phyloP scores from a whole-genome alignment of 2,797 vertebrate species.

The Danionella dracula region DNA sequence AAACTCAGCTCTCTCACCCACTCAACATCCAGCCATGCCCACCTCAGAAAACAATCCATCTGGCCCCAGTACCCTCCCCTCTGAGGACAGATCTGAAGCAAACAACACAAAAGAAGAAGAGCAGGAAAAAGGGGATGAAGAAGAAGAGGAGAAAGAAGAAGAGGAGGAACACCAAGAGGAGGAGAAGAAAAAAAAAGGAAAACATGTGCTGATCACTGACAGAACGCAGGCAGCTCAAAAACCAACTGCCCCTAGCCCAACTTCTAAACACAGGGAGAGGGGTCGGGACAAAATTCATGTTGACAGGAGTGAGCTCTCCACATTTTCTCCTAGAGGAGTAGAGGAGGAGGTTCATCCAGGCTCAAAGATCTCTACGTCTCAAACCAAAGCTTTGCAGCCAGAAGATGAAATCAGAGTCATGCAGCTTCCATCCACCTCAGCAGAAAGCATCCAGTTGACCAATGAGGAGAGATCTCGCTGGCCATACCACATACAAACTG shows the following conservation, averaged over 20 bases:
- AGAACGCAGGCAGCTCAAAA: constrained; percentile 56
- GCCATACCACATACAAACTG: constrained; percentile 68
- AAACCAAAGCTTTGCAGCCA: constrained; percentile 61
- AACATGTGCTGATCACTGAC: constrained; percentile 42
- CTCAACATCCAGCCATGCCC: constrained; percentile 64
- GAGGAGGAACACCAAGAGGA: constrained; percentile 70
- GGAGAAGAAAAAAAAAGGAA: constrained; percentile 70
- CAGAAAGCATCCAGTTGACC: constrained; percentile 50
- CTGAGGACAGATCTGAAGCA: constrained; percentile 69
- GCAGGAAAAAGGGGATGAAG: constrained; percentile 68
- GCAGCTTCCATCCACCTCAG: constrained; percentile 66
- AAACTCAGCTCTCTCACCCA: constrained; percentile 60
- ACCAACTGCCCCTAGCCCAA: constrained; percentile 48
- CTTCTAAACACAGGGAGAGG: constrained; percentile 71
- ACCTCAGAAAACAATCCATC: constrained; percentile 56
- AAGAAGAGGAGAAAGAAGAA: constrained; percentile 77
- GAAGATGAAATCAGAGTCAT: constrained; percentile 57
- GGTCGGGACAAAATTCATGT: constrained; percentile 46
- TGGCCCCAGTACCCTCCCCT: constrained; percentile 63
- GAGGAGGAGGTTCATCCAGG: constrained; percentile 40
- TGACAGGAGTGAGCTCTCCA: constrained; percentile 21
- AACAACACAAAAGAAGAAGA: constrained; percentile 72
- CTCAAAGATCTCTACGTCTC: constrained; percentile 29
- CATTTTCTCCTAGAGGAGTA: constrained; percentile 29
- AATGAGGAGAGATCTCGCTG: constrained; percentile 51